Percentiles rank a stretch among this genome's conserved stretches.
phyloP scores from a whole-genome alignment of 2,888 invertebrate genomes.

The Punctoribates punctum region DNA sequence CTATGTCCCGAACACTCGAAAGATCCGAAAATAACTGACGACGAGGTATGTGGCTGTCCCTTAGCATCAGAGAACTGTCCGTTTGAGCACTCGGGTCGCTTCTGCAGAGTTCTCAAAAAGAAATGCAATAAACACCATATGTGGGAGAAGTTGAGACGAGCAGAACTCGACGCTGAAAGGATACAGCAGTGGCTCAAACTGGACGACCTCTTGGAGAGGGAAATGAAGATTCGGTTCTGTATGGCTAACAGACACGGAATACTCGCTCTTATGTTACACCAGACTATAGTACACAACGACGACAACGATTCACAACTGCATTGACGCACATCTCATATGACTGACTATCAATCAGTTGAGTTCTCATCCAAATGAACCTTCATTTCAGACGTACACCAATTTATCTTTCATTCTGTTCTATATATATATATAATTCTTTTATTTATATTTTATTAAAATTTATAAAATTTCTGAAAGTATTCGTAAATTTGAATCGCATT shows the following conservation, averaged over 20 bases:
- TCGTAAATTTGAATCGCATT: conserved; percentile 11
- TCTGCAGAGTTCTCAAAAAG: conserved; percentile 83
- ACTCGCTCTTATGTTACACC: conserved; percentile 89
- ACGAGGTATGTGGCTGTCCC: conserved; percentile 85
- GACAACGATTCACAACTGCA: conserved; percentile 31
- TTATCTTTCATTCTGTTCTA: too few species aligned
- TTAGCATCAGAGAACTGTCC: conserved; percentile 67
- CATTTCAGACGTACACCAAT: too few species aligned
- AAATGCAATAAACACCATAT: conserved; percentile 84
- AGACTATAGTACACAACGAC: conserved; percentile 64
- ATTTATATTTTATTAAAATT: too few species aligned
- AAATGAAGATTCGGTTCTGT: conserved; percentile 71
- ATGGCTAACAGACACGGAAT: conserved; percentile 81
- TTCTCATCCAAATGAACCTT: too few species aligned
- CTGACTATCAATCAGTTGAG: too few species aligned
- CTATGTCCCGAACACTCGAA: conserved; percentile 97
- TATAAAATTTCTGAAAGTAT: too few species aligned
- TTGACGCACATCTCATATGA: neutral
- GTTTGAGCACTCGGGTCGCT: conserved; percentile 77
- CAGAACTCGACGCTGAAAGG: conserved; percentile 89
- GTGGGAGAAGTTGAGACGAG: conserved; percentile 90
- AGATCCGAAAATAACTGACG: conserved; percentile 49
- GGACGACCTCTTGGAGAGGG: conserved; percentile 90
- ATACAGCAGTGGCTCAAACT: conserved; percentile 79
- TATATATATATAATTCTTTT: too few species aligned